Evolutionary conservation across 2,797 vertebrate genomes (phyloP).

Genomic region (Kryptopterus vitreolus): DNA sequence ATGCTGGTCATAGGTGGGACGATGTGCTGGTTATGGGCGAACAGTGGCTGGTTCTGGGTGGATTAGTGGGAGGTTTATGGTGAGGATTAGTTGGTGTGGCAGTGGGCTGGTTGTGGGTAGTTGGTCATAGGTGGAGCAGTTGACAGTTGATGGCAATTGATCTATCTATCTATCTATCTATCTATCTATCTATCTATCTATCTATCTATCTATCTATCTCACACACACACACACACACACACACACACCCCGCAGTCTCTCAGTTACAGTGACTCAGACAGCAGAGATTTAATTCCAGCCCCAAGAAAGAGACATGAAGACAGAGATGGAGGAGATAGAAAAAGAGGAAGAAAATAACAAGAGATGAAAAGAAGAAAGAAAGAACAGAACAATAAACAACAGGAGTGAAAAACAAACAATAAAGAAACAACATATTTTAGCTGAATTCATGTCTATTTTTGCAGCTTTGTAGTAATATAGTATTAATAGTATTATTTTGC

Average conservation of each 20-base stretch:
- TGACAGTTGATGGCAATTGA: neutral
- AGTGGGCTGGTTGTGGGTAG: neutral
- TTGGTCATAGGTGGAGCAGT: neutral
- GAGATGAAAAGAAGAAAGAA: neutral
- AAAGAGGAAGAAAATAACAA: neutral
- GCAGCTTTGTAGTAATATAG: too few species aligned
- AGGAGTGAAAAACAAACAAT: slow-evolving; percentile 4
- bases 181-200: neutral
- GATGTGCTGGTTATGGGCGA: too few species aligned
- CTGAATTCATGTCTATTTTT: too few species aligned
- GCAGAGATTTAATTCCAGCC: slow-evolving; percentile 3
- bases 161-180: neutral
- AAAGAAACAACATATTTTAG: too few species aligned
- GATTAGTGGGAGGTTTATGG: too few species aligned
- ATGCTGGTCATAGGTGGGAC: too few species aligned
- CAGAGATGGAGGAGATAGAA: neutral
- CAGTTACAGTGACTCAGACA: neutral
- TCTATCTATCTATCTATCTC: too few species aligned
- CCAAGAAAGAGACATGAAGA: slow-evolving; percentile 30
- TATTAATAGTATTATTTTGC: too few species aligned
- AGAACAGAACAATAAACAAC: slow-evolving; percentile 17
- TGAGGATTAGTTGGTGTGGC: neutral
- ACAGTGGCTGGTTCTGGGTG: too few species aligned
- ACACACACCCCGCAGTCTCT: slow-evolving; percentile 3
- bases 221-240: slow-evolving; percentile 1